A percentile compares a stretch with the other conserved stretches of the same genome.
Evolutionary conservation across 1,140 invertebrate genomes (phyloP).

Genomic region (Cataglyphis hispanica): DNA sequence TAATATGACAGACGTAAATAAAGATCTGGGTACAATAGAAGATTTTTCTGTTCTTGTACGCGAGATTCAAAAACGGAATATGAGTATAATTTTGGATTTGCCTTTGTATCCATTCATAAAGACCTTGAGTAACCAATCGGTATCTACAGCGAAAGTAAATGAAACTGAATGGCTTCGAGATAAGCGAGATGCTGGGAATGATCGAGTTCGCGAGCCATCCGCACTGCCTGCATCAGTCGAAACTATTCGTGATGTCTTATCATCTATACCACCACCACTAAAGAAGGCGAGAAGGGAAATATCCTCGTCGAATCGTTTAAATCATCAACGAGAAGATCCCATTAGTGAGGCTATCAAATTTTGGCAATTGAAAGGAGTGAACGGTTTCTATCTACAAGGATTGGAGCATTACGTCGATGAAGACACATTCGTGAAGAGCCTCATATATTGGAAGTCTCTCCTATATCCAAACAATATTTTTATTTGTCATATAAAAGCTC

Average conservation of each 20-base stretch:
- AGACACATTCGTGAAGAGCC: slow-evolving; percentile 82
- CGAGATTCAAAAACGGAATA: slow-evolving; percentile 89
- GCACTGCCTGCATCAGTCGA: slow-evolving; percentile 67
- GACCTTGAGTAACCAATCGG: slow-evolving; percentile 74
- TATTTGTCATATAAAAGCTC: slow-evolving; percentile 89
- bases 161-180: slow-evolving; percentile 60
- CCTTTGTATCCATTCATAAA: slow-evolving; percentile 89
- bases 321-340: slow-evolving; percentile 68
- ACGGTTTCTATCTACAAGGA: slow-evolving; percentile 94
- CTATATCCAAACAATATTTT: slow-evolving; percentile 88
- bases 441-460: slow-evolving; percentile 90
- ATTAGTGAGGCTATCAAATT: slow-evolving; percentile 88
- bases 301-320: slow-evolving; percentile 54
- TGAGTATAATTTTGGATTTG: slow-evolving; percentile 91
- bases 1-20: slow-evolving; percentile 88
- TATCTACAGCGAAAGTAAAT: slow-evolving; percentile 20
- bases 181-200: slow-evolving; percentile 31
- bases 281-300: background rate
- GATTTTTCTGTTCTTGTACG: slow-evolving; percentile 89
- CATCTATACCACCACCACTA: slow-evolving; percentile 41
- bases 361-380: slow-evolving; percentile 90
- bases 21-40: slow-evolving; percentile 88
- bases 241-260: slow-evolving; percentile 72
- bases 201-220: slow-evolving; percentile 22
- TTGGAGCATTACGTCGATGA: slow-evolving; percentile 85